Evolutionary conservation across 2,888 invertebrate genomes (phyloP).

Genomic region (Torymus tubicola): DNA sequence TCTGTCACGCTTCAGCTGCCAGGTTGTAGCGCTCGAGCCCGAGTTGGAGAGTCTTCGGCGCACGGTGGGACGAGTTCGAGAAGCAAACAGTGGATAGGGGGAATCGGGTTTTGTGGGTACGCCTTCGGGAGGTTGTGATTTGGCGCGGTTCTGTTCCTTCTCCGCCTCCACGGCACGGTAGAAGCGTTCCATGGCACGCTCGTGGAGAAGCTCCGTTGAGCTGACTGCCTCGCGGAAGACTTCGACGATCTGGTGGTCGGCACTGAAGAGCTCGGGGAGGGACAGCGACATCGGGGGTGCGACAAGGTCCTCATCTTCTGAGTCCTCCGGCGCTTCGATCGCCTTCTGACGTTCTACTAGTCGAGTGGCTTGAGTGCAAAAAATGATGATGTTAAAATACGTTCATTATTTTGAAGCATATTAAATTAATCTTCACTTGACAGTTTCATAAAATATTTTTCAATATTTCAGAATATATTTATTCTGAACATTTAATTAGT

Average conservation of each 20-base stretch:
- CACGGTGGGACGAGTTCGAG: conserved; percentile 60
- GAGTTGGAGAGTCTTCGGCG: conserved; percentile 78
- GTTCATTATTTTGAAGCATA: not conserved
- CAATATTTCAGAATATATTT: too few species aligned
- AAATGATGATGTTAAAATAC: not conserved
- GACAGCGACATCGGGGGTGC: conserved; percentile 90
- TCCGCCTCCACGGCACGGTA: conserved; percentile 87
- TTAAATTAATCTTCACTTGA: too few species aligned
- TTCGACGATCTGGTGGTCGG: conserved; percentile 79
- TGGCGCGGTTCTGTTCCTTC: conserved; percentile 78
- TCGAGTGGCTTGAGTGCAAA: not conserved
- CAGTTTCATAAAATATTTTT: too few species aligned
- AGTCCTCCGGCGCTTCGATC: conserved; percentile 28
- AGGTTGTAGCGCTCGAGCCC: conserved; percentile 70
- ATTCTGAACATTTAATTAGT: too few species aligned
- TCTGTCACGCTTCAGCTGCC: conserved; percentile 67
- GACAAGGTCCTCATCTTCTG: conserved; percentile 66
- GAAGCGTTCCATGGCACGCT: conserved; percentile 88
- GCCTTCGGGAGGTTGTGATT: conserved; percentile 60
- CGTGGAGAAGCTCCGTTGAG: conserved; percentile 89
- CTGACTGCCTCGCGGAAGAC: conserved; percentile 85
- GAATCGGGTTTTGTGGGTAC: conserved; percentile 58
- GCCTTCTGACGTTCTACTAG: conserved; percentile 10
- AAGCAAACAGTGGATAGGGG: conserved; percentile 53
- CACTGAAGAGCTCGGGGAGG: conserved; percentile 85